phyloP scores from a whole-genome alignment of 2,797 vertebrate species.

The Notamacropus eugenii region DNA sequence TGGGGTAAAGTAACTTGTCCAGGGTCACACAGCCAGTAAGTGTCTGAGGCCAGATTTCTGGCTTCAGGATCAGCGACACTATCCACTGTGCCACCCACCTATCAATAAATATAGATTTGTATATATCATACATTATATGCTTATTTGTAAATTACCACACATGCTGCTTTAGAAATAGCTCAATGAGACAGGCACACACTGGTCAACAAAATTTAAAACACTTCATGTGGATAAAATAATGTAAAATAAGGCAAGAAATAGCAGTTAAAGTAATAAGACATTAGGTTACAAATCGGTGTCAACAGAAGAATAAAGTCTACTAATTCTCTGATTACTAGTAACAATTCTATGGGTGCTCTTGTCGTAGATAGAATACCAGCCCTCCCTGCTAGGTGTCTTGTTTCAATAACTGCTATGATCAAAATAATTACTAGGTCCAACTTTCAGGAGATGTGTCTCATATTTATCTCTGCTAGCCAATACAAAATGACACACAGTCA shows the following conservation, averaged over 20 bases:
- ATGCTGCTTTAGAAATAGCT: background rate
- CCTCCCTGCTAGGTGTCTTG: background rate
- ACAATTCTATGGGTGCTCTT: background rate
- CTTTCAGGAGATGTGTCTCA: background rate
- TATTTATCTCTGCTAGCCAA: background rate
- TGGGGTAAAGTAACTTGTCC: background rate
- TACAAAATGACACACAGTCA: background rate
- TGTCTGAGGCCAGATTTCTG: background rate
- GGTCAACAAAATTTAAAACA: background rate
- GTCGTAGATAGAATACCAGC: background rate
- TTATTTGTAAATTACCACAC: background rate
- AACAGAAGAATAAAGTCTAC: background rate
- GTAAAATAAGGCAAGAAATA: background rate
- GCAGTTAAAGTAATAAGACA: background rate
- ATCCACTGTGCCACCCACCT: background rate
- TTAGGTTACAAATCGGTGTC: background rate
- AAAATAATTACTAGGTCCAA: background rate
- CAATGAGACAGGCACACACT: background rate
- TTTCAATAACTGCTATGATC: background rate
- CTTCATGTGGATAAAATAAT: background rate
- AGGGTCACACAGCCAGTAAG: background rate
- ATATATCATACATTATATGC: background rate
- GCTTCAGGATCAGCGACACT: background rate
- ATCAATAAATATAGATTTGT: background rate
- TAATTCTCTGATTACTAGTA: background rate